These are phyloP conservation scores for Augochlorella aurata DNA, from an alignment of 2,888 invertebrate genomes.

Conservation along the genomic window DNA sequence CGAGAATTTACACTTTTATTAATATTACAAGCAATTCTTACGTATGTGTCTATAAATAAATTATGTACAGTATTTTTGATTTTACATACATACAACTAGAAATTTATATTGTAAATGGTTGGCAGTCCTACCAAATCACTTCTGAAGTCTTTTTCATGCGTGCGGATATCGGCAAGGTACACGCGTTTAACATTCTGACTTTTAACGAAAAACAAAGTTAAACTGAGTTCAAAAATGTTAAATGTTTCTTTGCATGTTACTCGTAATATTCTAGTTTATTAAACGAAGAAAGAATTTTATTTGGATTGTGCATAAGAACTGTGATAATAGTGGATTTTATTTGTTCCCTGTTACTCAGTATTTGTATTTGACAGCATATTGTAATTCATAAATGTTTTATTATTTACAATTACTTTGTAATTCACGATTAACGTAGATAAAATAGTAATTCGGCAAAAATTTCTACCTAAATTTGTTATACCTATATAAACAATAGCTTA, in stretches of 20 bases:
- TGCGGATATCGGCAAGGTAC: slow-evolving; percentile 71
- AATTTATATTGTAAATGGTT: slow-evolving; percentile 26
- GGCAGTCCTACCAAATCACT: slow-evolving; percentile 75
- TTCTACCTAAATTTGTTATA: background rate
- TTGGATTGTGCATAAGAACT: slow-evolving; percentile 45
- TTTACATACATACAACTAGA: slow-evolving; percentile 22
- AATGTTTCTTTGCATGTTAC: slow-evolving; percentile 35
- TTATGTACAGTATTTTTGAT: background rate
- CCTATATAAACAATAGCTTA: slow-evolving; percentile 47
- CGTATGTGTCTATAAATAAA: no score
- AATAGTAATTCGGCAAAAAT: background rate
- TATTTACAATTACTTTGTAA: background rate
- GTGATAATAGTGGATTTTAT: slow-evolving; percentile 60
- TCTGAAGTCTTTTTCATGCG: slow-evolving; percentile 68
- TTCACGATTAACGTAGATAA: slow-evolving; percentile 2
- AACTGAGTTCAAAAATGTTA: slow-evolving; percentile 41
- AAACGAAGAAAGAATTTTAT: slow-evolving; percentile 38
- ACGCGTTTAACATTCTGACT: slow-evolving; percentile 58
- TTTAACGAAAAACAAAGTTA: slow-evolving; percentile 49
- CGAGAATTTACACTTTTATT: no score
- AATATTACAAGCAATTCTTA: no score
- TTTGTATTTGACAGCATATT: slow-evolving; percentile 43
- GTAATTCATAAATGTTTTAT: background rate
- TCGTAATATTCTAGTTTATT: slow-evolving; percentile 14
- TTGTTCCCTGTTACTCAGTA: slow-evolving; percentile 4